Percentiles rank a stretch among this genome's conserved stretches.
These are phyloP conservation scores for Hemitrygon akajei DNA, from an alignment of 2,797 vertebrate species.

Conservation along the genomic window DNA sequence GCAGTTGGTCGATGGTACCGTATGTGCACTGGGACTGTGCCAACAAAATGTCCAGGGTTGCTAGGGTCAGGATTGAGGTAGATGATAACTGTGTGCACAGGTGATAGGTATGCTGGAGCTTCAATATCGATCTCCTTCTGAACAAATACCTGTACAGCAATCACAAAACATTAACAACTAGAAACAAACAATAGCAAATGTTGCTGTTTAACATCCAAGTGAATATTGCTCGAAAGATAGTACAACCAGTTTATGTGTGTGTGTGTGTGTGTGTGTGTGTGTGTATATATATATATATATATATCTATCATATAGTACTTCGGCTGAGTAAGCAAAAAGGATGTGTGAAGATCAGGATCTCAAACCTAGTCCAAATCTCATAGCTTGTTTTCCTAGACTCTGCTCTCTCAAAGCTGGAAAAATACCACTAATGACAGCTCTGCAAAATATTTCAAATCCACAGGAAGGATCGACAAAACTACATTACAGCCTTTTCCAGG, in stretches of 20 bases:
- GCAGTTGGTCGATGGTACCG: slow-evolving; percentile 75
- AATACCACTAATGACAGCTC: no score
- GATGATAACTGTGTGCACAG: slow-evolving; percentile 58
- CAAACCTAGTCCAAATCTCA: no score
- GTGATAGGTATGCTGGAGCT: slow-evolving; percentile 71
- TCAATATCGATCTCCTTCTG: slow-evolving; percentile 71
- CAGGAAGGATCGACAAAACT: no score
- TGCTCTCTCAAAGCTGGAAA: no score
- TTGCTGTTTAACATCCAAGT: not conserved
- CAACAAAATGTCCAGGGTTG: slow-evolving; percentile 50
- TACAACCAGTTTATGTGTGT: not conserved
- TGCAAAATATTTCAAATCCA: no score
- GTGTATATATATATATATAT: no score
- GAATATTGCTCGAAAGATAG: not conserved
- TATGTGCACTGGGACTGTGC: slow-evolving; percentile 70
- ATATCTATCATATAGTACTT: no score
- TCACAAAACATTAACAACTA: slow-evolving; percentile 35
- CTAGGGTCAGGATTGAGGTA: slow-evolving; percentile 53
- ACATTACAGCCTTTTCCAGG: no score
- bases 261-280: no score
- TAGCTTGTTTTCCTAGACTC: no score
- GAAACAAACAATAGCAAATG: not conserved
- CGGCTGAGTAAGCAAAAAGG: no score
- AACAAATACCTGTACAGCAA: slow-evolving; percentile 60
- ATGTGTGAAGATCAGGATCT: no score